Base-by-base conservation (phyloP, 2,113 vertebrate species). In the Nibea albiflora region DNA sequence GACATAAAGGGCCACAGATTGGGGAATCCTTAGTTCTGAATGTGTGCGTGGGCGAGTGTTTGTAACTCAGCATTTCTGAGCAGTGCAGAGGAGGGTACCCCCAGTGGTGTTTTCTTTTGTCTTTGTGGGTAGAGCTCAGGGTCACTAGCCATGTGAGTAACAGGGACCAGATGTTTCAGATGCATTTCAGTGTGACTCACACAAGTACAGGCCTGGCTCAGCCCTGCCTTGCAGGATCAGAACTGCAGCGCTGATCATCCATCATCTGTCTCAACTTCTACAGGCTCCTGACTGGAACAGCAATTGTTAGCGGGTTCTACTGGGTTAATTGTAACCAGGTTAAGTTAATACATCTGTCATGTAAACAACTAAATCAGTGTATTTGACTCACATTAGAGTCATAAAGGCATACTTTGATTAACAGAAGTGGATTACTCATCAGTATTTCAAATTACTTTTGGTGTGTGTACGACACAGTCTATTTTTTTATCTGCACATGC, bases 91-190 rank as follows among this genome's bases (percentile, higher is more conserved):
- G 64, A 91, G 52, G 78, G 24, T 56, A 80, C 82, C 73, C 78
- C 81, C 67, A 70, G 75, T 75, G 64, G 42, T 81, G 53, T 76
- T 78, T 78, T 76, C 46, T 79, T 89, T 78, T 65, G 83, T 86
- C 64, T 83, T 71, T 80, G 66, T 62, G 74, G 88, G 78, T 35
- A 86, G 71, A 90, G 52, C 73, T 19, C 19, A 28, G 66, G n/a
- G 57, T 85, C 4, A 15, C 50, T 53, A 44, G 20, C 62, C 72
- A 52, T 80, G n/a, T 66, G 16, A 75, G 50, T 80, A 88, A 87
- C 63, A 76, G n/a, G 66, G 63, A 91, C 66, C 92, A 93, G 89
- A 92, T 90, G 92, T 90, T 83, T 80, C n/a, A 60, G 49, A 85
- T 83, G 72, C 20, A 72, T 84, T 81, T 85, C 62, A 70, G 28